Base-by-base conservation (phyloP, 1,140 invertebrate species). In the Drosophila tani region DNA sequence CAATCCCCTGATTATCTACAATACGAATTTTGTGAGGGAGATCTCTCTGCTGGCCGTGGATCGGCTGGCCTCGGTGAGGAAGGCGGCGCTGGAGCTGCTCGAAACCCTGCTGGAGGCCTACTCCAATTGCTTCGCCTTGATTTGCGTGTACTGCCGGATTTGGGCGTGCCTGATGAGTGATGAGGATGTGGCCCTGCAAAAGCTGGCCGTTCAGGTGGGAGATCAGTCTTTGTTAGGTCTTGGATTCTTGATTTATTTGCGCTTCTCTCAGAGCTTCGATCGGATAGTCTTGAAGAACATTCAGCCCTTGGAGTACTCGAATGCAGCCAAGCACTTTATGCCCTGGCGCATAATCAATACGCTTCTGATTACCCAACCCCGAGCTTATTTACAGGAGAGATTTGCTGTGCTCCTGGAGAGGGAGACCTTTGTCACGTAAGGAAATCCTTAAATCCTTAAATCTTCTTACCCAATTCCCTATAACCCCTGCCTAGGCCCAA, bases 321-420 rank as follows among this genome's bases (percentile, higher is more conserved):
- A 92, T 67, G 75, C 82, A 47, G 69, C 88, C 1, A 79, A 81
- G 35, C 86, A 93, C 59, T 85, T 91, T 43, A 82, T 92, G 74
- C 92, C 92, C 24, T 93, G 92, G 92, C 77, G 80, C 7, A 92
- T 93, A 47, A 60, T 93, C n/a, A 60, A 80, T n/a, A 87, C 82
- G 0, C 35, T 93, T 9, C 24, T 93, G 3, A 55, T 43, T 1
- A 74, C 79, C 0, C 85, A 92, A 46, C 82, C 90, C 1, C 79
- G 91, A 9, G 70, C 82, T 9, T 91, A 92, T 74, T 60, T 93
- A 5, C 80, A 92, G n/a, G 67, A 79, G 19, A 50, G 84, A 38
- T 63, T 87, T 0, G 60, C 65, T 9, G 3, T 81, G 1, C 51
- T 88, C 5, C 46, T 88, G 12, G 81, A 90, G 8, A 65, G 21